Percentiles rank a stretch among this genome's conserved stretches.
Conservation (phyloP, 2,888 invertebrate species). For the Meghimatium bilineatum region DNA sequence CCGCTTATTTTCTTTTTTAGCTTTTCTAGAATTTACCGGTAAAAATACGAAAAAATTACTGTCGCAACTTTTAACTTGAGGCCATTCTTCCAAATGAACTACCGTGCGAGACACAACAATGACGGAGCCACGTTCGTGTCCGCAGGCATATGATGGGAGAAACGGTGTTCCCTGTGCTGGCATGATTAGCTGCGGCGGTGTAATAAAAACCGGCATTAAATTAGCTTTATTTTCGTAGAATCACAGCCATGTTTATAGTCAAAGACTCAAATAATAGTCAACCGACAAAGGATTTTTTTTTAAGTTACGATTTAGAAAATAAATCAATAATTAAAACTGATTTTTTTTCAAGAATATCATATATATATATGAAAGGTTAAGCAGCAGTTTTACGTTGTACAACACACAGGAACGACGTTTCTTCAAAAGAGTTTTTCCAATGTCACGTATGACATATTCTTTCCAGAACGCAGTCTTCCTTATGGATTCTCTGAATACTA, state of each 20-base stretch:
- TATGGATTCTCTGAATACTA: too few relatives aligned
- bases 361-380: too few relatives aligned
- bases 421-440: too few relatives aligned
- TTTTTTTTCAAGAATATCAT: too few relatives aligned
- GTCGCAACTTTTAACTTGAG: conserved; percentile 3
- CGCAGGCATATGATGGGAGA: not conserved
- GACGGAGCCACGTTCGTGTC: conserved; percentile 1
- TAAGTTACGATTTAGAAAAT: too few relatives aligned
- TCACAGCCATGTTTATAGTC: conserved; percentile 12
- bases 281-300: too few relatives aligned
- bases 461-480: too few relatives aligned
- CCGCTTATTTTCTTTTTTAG: not conserved
- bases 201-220: not conserved
- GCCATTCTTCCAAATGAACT: conserved; percentile 11
- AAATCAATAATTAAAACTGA: too few relatives aligned
- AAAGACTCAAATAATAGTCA: not conserved
- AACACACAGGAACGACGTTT: too few relatives aligned
- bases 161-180: not conserved
- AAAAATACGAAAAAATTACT: not conserved
- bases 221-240: conserved; percentile 29
- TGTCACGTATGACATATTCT: too few relatives aligned
- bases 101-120: conserved; percentile 1
- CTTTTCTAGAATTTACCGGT: not conserved
- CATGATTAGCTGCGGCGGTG: not conserved
- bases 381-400: too few relatives aligned